phyloP scores from a whole-genome alignment of 1,140 invertebrate genomes.

The Pteromalus puparum region DNA sequence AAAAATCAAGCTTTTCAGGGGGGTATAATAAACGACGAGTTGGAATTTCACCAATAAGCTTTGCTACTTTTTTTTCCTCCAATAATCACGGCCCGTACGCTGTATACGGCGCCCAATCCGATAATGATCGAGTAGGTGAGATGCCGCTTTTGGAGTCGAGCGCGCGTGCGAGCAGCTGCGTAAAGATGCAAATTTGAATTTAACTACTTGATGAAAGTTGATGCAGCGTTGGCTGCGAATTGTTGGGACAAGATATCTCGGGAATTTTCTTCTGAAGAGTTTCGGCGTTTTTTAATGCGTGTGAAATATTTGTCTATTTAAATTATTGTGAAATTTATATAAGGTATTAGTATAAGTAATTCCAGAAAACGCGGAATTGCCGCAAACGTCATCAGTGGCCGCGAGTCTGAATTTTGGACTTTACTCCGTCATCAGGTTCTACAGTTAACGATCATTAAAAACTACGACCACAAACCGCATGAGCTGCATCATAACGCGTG shows the following conservation, averaged over 20 bases:
- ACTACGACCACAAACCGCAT: background rate
- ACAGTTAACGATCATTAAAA: too few species aligned
- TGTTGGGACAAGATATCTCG: background rate
- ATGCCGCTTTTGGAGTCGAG: background rate
- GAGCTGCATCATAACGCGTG: background rate
- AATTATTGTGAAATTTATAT: too few species aligned
- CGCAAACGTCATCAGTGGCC: too few species aligned
- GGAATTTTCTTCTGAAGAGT: too few species aligned
- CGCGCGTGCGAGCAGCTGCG: too few species aligned
- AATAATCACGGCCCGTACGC: background rate
- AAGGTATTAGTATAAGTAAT: too few species aligned
- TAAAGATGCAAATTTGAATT: background rate
- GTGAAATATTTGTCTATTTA: too few species aligned
- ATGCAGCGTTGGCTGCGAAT: background rate
- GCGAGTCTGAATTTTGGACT: too few species aligned
- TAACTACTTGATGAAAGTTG: background rate
- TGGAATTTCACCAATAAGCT: background rate
- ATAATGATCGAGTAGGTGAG: background rate
- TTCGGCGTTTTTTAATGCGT: too few species aligned
- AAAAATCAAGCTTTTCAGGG: background rate
- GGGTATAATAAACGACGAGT: background rate
- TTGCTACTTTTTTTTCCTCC: background rate
- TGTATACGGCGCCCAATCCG: background rate
- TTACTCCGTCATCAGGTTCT: too few species aligned
- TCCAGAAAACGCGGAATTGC: too few species aligned